These are phyloP conservation scores for Suricata suricatta DNA, from an alignment of 2,113 vertebrate species.

Conservation along the genomic window DNA sequence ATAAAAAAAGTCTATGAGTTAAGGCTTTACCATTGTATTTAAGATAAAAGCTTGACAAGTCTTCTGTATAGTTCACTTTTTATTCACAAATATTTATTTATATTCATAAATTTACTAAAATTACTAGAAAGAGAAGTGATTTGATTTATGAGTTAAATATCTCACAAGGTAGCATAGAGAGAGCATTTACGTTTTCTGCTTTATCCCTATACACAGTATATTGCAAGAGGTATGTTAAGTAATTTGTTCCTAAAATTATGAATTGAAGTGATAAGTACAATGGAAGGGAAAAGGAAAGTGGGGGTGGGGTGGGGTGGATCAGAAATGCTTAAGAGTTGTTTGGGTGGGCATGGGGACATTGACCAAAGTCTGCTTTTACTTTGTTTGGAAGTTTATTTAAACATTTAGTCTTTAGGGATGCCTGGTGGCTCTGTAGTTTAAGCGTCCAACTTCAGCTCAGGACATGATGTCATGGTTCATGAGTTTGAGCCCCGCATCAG, in stretches of 20 bases:
- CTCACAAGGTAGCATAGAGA: neutral
- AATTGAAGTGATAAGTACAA: neutral
- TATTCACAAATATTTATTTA: slow-evolving; percentile 43
- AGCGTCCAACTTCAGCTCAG: too few relatives aligned
- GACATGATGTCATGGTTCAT: too few relatives aligned
- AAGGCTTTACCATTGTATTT: neutral
- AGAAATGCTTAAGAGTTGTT: neutral
- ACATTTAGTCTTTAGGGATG: neutral
- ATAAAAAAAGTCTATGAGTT: neutral
- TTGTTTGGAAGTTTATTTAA: slow-evolving; percentile 20
- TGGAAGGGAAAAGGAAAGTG: neutral
- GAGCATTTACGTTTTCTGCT: neutral
- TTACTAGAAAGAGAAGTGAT: neutral
- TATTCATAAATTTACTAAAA: neutral
- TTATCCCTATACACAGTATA: neutral
- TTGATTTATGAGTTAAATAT: neutral
- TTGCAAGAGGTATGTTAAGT: neutral
- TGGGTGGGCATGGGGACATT: too few relatives aligned
- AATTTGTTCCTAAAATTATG: neutral
- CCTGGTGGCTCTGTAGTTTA: too few relatives aligned
- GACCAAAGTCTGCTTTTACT: neutral
- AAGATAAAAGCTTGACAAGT: neutral
- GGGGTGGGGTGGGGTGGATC: too few relatives aligned
- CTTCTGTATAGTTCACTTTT: neutral
- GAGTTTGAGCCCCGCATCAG: too few relatives aligned